phyloP scores from a whole-genome alignment of 2,113 vertebrate species.

The Atlantisia rogersi region DNA sequence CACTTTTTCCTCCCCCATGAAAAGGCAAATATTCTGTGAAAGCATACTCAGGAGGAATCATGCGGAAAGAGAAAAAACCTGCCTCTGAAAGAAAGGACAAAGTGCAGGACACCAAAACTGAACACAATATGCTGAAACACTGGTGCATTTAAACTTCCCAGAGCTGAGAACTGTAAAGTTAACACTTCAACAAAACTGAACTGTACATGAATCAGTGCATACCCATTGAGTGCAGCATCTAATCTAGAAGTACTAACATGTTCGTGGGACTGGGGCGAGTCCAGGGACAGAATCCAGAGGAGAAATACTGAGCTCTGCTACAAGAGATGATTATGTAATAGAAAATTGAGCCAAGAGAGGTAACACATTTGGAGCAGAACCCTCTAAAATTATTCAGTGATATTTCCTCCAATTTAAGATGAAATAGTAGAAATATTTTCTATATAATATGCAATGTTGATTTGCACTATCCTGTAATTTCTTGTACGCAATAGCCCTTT shows the following conservation, averaged over 20 bases:
- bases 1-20: neutral
- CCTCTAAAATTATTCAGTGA: neutral
- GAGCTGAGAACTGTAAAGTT: neutral
- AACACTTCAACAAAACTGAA: neutral
- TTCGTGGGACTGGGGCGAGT: neutral
- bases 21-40: neutral
- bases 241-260: neutral
- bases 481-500: neutral
- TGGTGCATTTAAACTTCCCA: neutral
- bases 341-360: neutral
- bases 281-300: neutral
- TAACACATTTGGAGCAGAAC: neutral
- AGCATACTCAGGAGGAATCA: neutral
- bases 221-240: neutral
- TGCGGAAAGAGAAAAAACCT: neutral
- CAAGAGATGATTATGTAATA: rapidly evolving
- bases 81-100: neutral
- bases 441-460: neutral
- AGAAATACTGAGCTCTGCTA: neutral
- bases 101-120: rapidly evolving
- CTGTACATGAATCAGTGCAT: neutral
- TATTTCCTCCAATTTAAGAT: neutral
- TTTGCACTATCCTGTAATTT: neutral
- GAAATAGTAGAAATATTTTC: neutral
- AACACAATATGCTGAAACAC: neutral